Base-by-base conservation (phyloP, 2,113 vertebrate genomes). In the Pteronura brasiliensis region DNA sequence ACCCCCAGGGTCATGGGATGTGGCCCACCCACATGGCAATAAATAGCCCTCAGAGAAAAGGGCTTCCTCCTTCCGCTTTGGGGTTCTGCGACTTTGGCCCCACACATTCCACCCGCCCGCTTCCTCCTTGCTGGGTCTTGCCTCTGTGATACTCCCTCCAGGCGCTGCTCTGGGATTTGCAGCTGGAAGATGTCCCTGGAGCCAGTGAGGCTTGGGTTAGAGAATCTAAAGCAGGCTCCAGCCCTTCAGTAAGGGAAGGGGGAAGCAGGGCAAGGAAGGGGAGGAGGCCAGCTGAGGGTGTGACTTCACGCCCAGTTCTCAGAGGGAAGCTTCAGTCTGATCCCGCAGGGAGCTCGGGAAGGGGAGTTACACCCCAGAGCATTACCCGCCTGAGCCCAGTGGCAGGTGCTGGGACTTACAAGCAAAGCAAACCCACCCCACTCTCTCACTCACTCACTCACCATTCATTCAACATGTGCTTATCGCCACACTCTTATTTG, bases 91-190 rank as follows among this genome's bases (percentile, higher is more conserved):
- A 47, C 59, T 74, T 77, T 7, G 63, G 74, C 21, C 25, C 31
- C 74, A 52, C n/a, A 7, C 17, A 2, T 7, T 3, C 61, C 2
- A 8, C 13, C 20, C 34, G 25, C 6, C 9, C 8, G 34, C 57
- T 6, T 10, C 47, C 17, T 77, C 87, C 69, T 52, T 27, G 21
- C 79, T n/a, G 31, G n/a, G 8, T 36, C 77, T 90, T 23, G 21
- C 52, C 71, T 67, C 57, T 0, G 7, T 4, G 20, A 27, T 11
- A 4, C 47, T 49, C 34, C 23, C 57, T 90, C 27, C 36, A 2
- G 0, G 20, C 2, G 2, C 4, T 15, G 39, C 29, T 39, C 36
- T 27, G 63, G 17, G 34, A 11, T 0, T 36, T 12, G 2, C 12
- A n/a, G 80, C 4, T 1, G 14, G 6, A 34, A 52, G 86, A 7